These are phyloP conservation scores for Agrotis clavis DNA, from an alignment of 2,888 invertebrate species.

Conservation along the genomic window DNA sequence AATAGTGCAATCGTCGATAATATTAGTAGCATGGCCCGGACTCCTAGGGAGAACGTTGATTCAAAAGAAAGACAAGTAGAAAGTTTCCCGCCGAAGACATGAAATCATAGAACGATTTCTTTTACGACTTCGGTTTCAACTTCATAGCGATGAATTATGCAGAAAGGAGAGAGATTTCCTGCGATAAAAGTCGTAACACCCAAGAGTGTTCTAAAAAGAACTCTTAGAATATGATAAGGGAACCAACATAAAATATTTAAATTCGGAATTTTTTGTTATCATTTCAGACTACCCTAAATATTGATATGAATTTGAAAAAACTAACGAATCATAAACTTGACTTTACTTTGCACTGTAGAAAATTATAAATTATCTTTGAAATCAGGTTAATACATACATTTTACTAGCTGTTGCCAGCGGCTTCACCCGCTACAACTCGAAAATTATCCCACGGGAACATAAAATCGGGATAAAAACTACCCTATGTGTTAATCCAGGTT, in stretches of 20 bases:
- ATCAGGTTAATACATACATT: too few species aligned
- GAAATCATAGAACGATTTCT: conserved; percentile 91
- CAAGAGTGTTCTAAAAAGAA: conserved; percentile 88
- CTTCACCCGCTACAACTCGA: too few species aligned
- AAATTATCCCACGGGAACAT: too few species aligned
- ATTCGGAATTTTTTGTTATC: conserved; percentile 55
- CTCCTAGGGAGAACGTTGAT: conserved; percentile 81
- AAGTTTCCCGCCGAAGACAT: conserved; percentile 89
- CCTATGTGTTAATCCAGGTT: too few species aligned
- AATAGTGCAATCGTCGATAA: conserved; percentile 73
- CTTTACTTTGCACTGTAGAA: not conserved
- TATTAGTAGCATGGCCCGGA: conserved; percentile 73
- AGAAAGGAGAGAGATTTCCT: conserved; percentile 90
- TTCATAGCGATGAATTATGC: conserved; percentile 91
- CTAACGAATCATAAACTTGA: conserved; percentile 9
- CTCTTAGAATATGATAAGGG: conserved; percentile 82
- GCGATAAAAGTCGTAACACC: conserved; percentile 90
- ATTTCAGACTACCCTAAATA: conserved; percentile 44
- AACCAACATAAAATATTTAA: conserved; percentile 71
- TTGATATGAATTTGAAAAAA: conserved; percentile 32
- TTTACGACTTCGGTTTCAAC: conserved; percentile 91
- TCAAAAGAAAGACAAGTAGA: conserved; percentile 86
- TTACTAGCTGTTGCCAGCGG: too few species aligned
- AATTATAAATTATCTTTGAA: not conserved
- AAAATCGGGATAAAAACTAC: too few species aligned